Evolutionary conservation across 2,888 invertebrate species (phyloP).

Genomic region (Timandra comae): DNA sequence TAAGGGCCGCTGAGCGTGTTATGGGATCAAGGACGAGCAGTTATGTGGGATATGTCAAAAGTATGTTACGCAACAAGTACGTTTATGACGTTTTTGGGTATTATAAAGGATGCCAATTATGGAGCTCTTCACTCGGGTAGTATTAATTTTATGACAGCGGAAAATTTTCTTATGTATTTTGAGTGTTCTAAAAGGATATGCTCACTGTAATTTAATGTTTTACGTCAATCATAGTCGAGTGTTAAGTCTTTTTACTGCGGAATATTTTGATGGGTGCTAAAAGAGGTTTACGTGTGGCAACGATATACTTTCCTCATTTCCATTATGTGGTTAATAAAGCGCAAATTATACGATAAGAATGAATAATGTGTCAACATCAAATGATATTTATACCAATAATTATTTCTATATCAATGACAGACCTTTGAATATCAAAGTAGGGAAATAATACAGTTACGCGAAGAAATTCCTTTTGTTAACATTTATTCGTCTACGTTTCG

Average conservation of each 20-base stretch:
- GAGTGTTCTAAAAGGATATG: constrained; percentile 1
- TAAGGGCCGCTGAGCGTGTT: constrained; percentile 17
- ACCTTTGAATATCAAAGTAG: too few relatives aligned
- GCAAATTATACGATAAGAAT: too few relatives aligned
- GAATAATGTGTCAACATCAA: too few relatives aligned
- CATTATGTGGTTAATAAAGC: too few relatives aligned
- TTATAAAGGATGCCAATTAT: neutral
- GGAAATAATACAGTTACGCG: too few relatives aligned
- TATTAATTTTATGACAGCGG: too few relatives aligned
- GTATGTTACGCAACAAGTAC: constrained; percentile 19
- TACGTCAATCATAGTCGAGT: neutral
- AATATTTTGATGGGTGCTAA: neutral
- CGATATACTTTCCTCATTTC: too few relatives aligned
- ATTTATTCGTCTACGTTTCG: constrained; percentile 15
- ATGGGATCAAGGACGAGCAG: constrained; percentile 7
- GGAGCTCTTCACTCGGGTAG: too few relatives aligned
- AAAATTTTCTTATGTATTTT: neutral
- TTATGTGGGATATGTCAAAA: constrained; percentile 5
- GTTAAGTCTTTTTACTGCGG: constrained; percentile 3
- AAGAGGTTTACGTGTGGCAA: too few relatives aligned
- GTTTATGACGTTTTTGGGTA: constrained; percentile 10
- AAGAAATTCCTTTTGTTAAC: constrained; percentile 12
- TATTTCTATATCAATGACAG: too few relatives aligned
- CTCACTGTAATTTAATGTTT: neutral
- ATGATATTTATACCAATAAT: too few relatives aligned